Percentiles rank a stretch among this genome's conserved stretches.
Evolutionary conservation across 2,113 vertebrate genomes (phyloP).

Genomic region (Synodontis membranacea): DNA sequence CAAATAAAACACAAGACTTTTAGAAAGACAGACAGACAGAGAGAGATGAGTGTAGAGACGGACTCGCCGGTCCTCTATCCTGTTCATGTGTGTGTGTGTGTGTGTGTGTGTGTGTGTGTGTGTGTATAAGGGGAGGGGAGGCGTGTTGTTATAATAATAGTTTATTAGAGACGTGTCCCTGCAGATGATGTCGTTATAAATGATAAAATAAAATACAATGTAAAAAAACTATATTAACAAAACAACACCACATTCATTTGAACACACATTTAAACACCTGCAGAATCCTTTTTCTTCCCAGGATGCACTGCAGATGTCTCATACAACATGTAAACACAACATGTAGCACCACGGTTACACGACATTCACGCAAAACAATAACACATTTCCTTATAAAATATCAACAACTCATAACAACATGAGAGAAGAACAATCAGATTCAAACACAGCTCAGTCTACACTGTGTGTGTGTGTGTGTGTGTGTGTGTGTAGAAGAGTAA

Average conservation of each 20-base stretch:
- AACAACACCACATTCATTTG: not conserved
- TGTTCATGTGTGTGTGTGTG: conserved; percentile 12
- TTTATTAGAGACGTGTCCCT: conserved; percentile 29
- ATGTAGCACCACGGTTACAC: conserved; percentile 69
- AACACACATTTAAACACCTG: not conserved
- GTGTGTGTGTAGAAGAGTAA: not conserved
- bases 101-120: conserved; percentile 39
- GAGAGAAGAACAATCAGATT: conserved; percentile 61
- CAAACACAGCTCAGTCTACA: conserved; percentile 44
- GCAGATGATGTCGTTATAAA: conserved; percentile 21
- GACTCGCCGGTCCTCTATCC: not conserved
- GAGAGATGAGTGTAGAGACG: not conserved
- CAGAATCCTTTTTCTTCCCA: not conserved
- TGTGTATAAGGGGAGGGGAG: not conserved
- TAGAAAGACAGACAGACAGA: not conserved
- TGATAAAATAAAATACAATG: not conserved
- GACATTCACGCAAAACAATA: conserved; percentile 59
- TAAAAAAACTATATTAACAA: not conserved
- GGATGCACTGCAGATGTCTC: conserved; percentile 26
- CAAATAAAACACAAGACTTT: not conserved
- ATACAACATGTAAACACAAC: conserved; percentile 43
- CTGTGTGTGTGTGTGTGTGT: not conserved
- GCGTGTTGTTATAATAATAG: conserved; percentile 10
- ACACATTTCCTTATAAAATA: conserved; percentile 10
- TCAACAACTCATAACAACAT: conserved; percentile 54